Base-by-base conservation (phyloP, 2,797 vertebrate genomes). In the Acanthurus lineatus region DNA sequence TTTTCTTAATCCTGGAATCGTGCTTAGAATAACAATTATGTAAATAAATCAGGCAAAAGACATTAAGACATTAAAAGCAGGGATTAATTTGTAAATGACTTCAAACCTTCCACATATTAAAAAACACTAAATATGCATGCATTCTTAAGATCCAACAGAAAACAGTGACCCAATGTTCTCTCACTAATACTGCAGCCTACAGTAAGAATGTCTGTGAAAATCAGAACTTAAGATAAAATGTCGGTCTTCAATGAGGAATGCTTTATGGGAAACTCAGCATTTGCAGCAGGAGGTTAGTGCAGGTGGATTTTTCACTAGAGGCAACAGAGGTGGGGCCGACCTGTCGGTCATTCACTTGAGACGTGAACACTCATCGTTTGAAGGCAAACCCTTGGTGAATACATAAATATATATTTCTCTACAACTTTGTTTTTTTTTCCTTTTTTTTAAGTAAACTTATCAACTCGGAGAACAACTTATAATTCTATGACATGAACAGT, bases 351-450 rank as follows among this genome's bases (percentile, higher is more conserved):
- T 60, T 71, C 77, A 78, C 72, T 73, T 69, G 70, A 88, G 57
- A 71, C 25, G 57, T 59, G 65, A 85, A 76, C 63, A 47, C 74
- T 83, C 61, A 48, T 84, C 28, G 44, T 77, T 80, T 77, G 73
- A 93, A 94, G 93, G 93, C 93, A 93, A 92, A 90, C 78, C 82
- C 78, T 86, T 42, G 93, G 92, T 92, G 88, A 92, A 87, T 74
- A 88, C 79, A 91, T 81, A 79, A 77, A 87, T 88, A 90, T 64
- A 89, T 64, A 82, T 77, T 89, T 84, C 76, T 84, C 35, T 86
- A 84, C 62, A 81, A 73, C 60, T 88, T 73, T 73, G 40, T 68
- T 52, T 68, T 12, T 28, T 15, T 15, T 15, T 17, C 14, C 15
- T 63, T 88, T 72, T 73, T 40, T 68, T 45, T 67, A 6, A 58